Base-by-base conservation (phyloP, 2,888 invertebrate species). In the Polymixis flavicincta region DNA sequence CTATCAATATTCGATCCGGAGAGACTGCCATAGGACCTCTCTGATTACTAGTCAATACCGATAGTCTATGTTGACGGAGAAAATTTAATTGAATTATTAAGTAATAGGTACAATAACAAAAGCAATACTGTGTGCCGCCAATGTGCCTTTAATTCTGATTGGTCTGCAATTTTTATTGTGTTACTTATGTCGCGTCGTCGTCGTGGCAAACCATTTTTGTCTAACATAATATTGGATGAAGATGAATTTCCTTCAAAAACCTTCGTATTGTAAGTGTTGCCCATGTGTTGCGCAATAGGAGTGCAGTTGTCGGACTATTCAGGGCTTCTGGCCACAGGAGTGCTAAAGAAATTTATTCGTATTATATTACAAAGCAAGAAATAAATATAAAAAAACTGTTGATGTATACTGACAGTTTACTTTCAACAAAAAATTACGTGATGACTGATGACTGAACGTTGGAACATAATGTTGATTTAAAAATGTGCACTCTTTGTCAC, bases 371-470 rank as follows among this genome's bases (percentile, higher is more conserved):
- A 52, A 59, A 59, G 17, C 65, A 73, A 66, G 66, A 61, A 68
- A 17, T 19, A 6, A 22, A 59, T n/a, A 14, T 19, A n/a, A 6
- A n/a, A 59, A 59, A 48, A 42, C 22, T 14, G 11, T 54, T 72
- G 74, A 78, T 78, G 25, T 65, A 54, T 17, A 57, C 50, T 32
- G 73, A 50, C 73, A 55, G 74, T 57, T 22, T 61, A 59, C 14
- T 61, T 25, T 25, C 19, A 64, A 32, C 67, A 82, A 82, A 82
- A 82, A 78, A 82, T 68, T 54, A 25, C 52, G 37, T 57, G 50
- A 69, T 61, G 55, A 71, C 66, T 57, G 50, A 69, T 61, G 55
- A 71, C 66, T 76, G 76, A 80, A 80, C 69, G 32, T 73, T 55
- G 50, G 55, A n/a, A 42, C 19, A 63, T 42, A 52, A 1, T 14